Percentiles rank a stretch among this genome's conserved stretches.
Evolutionary conservation across 2,113 vertebrate species (phyloP).

Genomic region (Capricornis sumatraensis): DNA sequence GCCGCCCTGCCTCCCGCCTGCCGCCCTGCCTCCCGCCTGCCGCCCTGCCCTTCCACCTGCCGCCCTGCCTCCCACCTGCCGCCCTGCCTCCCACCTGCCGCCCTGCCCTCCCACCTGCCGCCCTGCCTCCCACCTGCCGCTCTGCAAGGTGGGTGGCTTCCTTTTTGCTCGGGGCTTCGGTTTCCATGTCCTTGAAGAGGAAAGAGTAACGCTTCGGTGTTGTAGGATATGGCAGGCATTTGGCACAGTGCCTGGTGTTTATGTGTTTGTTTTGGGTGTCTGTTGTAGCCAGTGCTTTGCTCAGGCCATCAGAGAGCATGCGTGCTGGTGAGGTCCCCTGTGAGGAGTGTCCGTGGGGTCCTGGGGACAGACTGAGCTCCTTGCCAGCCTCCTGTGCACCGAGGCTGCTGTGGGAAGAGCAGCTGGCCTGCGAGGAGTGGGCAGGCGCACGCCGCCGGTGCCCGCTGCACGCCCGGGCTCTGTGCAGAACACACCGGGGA

Average conservation of each 20-base stretch:
- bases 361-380: neutral
- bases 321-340: neutral
- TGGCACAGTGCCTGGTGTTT: neutral
- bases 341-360: neutral
- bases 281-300: neutral
- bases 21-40: neutral
- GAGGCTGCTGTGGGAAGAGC: neutral
- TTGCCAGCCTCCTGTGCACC: neutral
- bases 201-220: neutral
- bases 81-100: too few relatives aligned
- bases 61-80: too few relatives aligned
- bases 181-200: neutral
- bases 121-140: too few relatives aligned
- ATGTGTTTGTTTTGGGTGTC: neutral
- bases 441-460: rapidly evolving
- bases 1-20: too few relatives aligned
- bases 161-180: neutral
- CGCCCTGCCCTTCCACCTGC: neutral
- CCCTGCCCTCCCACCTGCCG: too few relatives aligned
- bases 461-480: rapidly evolving
- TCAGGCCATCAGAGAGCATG: neutral
- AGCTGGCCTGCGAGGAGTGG: neutral
- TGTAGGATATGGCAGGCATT: neutral
- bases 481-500: rapidly evolving
- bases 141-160: neutral